Base-by-base conservation (phyloP, 2,888 invertebrate species). In the Xestobium rufovillosum region DNA sequence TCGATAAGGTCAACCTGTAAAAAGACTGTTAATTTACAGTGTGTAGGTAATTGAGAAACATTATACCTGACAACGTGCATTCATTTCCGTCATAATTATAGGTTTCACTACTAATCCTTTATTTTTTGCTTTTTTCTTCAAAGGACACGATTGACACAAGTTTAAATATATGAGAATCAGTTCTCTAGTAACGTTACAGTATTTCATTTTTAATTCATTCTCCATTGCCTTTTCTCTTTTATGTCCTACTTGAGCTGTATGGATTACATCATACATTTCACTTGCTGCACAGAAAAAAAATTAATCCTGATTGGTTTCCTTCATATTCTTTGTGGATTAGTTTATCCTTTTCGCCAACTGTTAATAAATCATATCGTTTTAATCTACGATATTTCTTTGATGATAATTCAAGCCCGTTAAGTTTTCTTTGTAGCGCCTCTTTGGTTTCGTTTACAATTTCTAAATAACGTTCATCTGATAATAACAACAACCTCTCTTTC, bases 331-430 rank as follows among this genome's bases (percentile, higher is more conserved):
- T 19, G 6, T 19, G 23, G n/a, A 19, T 19, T 6, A 19, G n/a
- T n/a, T 19, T 19, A n/a, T 19, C 23, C n/a, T 19, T 19, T n/a
- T 19, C 23, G n/a, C 23, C 23, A 19, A 8, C n/a, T 19, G 23
- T 19, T 19, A 19, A n/a, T n/a, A 19, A n/a, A 19, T 19, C 23
- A 19, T 19, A 19, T 19, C 23, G 23, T n/a, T n/a, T 19, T 19
- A 19, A 19, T 19, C 23, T 6, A 19, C 23, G 23, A n/a, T n/a
- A 19, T 6, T 19, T 6, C n/a, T n/a, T 8, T 6, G 23, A 8
- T 19, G 23, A 8, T n/a, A 19, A 19, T n/a, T 6, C 6, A 6
- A 19, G 23, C n/a, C n/a, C 23, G n/a, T 6, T n/a, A 8, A 6
- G 23, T 19, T 19, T 19, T 19, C 23, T 19, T 8, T n/a, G 6